Percentiles rank a stretch among this genome's conserved stretches.
These are phyloP conservation scores for Pao palembangensis DNA, from an alignment of 2,113 vertebrate genomes.

Conservation along the genomic window DNA sequence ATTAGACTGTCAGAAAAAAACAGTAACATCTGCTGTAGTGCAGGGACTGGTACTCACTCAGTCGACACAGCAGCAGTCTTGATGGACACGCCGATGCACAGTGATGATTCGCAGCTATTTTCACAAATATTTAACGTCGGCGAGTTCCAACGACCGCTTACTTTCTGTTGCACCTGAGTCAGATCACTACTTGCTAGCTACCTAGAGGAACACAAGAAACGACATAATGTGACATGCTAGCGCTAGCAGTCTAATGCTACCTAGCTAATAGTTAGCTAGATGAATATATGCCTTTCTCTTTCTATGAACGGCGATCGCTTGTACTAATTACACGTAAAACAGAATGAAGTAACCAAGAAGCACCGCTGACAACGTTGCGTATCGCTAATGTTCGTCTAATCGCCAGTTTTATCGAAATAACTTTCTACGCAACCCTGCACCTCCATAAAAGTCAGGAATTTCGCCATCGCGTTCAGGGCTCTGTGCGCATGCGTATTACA, in stretches of 20 bases:
- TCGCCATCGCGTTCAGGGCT: constrained; percentile 57
- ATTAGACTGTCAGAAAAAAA: constrained; percentile 9
- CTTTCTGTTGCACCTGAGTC: constrained; percentile 32
- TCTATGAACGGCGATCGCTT: constrained; percentile 10
- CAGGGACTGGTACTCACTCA: constrained; percentile 37
- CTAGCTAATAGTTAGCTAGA: constrained; percentile 59
- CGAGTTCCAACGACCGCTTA: constrained; percentile 17
- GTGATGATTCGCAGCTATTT: constrained; percentile 29
- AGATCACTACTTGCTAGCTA: constrained; percentile 41
- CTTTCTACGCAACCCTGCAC: constrained; percentile 54
- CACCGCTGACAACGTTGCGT: neutral
- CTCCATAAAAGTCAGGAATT: constrained; percentile 60
- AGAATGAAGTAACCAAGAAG: constrained; percentile 4
- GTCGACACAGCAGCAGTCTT: constrained; percentile 45
- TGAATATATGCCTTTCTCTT: constrained; percentile 38
- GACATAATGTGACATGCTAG: constrained; percentile 56
- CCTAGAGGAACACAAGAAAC: constrained; percentile 38
- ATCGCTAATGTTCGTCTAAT: constrained; percentile 5
- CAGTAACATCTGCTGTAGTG: neutral
- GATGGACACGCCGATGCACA: constrained; percentile 37
- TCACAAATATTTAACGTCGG: constrained; percentile 30
- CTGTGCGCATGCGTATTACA: constrained; percentile 57
- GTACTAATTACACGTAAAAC: constrained; percentile 14
- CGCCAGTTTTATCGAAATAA: constrained; percentile 51
- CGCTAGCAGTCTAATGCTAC: constrained; percentile 55